Evolutionary conservation across 2,113 vertebrate species (phyloP), one percentile per base, ranked within the genome.

Genomic region (Ciconia stormi): DNA sequence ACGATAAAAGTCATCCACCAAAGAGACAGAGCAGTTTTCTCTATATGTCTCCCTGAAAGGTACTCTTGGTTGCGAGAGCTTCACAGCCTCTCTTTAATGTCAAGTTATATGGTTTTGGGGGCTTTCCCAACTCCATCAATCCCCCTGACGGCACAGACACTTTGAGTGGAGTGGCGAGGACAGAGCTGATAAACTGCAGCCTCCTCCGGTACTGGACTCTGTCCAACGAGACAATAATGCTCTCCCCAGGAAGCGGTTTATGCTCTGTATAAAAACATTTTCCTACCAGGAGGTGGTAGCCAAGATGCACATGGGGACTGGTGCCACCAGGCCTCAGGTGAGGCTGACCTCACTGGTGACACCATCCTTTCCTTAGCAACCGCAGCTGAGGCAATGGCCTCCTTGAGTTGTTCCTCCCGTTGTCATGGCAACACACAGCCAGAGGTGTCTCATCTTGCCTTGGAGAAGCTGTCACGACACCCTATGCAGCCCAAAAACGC

Each of bases 81-180:
- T 95, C 53, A 38, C 73, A 93, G 53, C 26, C 58, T 89, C 87
- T 66, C 84, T 93, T 88, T 97, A 95, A 95, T 93, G 87, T 91
- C 91, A 97, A 97, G 66, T 96, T 96, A 95, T 93, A 93, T 86
- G 82, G 95, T 93, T 97, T 91, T 97, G 84, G 87, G 96, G 93
- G 66, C 66, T 95, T 96, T 95, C 78, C 95, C 91, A 95, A 77
- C 42, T 95, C 91, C 62, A 91, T 97, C 96, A 97, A 91, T 97
- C 67, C 84, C 94, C 42, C 15, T 94, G 93, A 94, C 2, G 6
- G 87, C 77, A 80, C 30, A 91, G 84, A 95, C 89, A 94, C 81
- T 96, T 97, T 79, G 87, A 93, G 87, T 82, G 83, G 92, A 97
- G 94, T 82, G 53, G 83, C 95, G 89, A 96, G 89, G 94, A 95